Conservation (phyloP, 2,113 vertebrate genomes). For the Aix galericulata region DNA sequence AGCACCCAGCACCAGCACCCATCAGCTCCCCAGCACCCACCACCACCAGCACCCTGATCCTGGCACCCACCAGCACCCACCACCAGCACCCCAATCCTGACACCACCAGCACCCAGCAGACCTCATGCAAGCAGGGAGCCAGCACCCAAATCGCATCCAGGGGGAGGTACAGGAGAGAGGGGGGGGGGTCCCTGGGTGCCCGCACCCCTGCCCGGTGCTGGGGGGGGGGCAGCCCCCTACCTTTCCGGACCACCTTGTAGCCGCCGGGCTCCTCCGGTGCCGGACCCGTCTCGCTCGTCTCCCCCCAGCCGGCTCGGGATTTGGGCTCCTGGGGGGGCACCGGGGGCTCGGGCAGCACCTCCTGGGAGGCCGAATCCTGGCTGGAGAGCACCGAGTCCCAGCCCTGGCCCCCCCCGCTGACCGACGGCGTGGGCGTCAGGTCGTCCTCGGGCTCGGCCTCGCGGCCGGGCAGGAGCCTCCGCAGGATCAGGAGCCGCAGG, state of each 20-base stretch:
- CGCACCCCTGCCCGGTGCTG: accelerated
- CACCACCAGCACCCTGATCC: no score
- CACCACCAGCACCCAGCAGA: neutral
- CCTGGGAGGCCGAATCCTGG: conserved; percentile 16
- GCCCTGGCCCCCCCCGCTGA: conserved; percentile 8
- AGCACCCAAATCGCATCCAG: neutral
- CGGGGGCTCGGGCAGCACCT: neutral
- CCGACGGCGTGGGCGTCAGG: conserved; percentile 72
- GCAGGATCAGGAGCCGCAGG: conserved; percentile 71
- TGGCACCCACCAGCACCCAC: no score
- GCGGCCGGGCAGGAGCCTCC: conserved; percentile 32
- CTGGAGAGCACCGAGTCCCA: neutral
- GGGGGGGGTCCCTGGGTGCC: accelerated
- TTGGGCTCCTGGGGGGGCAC: neutral
- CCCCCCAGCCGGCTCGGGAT: neutral
- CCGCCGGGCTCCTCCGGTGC: neutral
- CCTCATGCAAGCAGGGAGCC: accelerated
- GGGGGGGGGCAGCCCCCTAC: neutral
- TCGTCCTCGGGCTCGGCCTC: conserved; percentile 49
- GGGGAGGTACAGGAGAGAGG: no score
- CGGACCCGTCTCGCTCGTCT: neutral
- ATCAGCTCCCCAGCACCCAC: neutral
- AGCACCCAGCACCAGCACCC: neutral
- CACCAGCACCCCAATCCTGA: no score
- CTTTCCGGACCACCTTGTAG: conserved; percentile 78